A percentile compares a stretch with the other conserved stretches of the same genome.
These are phyloP conservation scores for Neodiprion lecontei DNA, from an alignment of 1,140 invertebrate genomes.

Conservation along the genomic window DNA sequence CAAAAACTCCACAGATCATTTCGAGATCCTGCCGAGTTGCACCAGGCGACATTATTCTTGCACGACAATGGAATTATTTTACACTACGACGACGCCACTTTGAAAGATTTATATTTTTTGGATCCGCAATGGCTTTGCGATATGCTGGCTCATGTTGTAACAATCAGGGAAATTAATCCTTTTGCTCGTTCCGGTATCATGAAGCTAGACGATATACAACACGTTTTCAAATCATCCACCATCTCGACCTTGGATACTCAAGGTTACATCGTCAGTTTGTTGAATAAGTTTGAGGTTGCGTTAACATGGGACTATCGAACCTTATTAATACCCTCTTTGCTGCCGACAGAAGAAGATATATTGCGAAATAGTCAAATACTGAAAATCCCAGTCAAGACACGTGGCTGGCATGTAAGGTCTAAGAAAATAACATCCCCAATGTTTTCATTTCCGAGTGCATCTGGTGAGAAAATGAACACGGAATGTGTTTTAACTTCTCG, in stretches of 20 bases:
- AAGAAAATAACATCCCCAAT: constrained; percentile 68
- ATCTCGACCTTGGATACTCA: constrained; percentile 69
- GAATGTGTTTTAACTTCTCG: constrained; percentile 57
- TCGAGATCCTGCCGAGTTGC: constrained; percentile 87
- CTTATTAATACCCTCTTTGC: constrained; percentile 88
- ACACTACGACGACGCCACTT: constrained; percentile 95
- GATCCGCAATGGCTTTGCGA: constrained; percentile 99
- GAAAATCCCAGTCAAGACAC: constrained; percentile 74
- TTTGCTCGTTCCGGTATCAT: constrained; percentile 93
- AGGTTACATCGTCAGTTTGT: constrained; percentile 85
- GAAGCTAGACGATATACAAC: constrained; percentile 92
- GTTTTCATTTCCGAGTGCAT: constrained; percentile 45
- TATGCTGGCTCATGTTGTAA: constrained; percentile 95
- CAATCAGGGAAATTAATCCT: constrained; percentile 94
- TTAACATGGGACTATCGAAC: constrained; percentile 95
- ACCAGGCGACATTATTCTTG: constrained; percentile 94
- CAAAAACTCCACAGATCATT: constrained; percentile 74
- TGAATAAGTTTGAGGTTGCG: constrained; percentile 98
- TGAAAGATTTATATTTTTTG: constrained; percentile 94
- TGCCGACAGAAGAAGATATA: constrained; percentile 83
- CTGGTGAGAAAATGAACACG: constrained; percentile 32
- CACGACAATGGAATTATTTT: constrained; percentile 98
- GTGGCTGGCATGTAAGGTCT: constrained; percentile 71
- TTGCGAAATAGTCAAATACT: constrained; percentile 58
- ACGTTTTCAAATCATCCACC: constrained; percentile 82